Base-by-base conservation (phyloP, 2,888 invertebrate species). In the Arctia plantaginis region DNA sequence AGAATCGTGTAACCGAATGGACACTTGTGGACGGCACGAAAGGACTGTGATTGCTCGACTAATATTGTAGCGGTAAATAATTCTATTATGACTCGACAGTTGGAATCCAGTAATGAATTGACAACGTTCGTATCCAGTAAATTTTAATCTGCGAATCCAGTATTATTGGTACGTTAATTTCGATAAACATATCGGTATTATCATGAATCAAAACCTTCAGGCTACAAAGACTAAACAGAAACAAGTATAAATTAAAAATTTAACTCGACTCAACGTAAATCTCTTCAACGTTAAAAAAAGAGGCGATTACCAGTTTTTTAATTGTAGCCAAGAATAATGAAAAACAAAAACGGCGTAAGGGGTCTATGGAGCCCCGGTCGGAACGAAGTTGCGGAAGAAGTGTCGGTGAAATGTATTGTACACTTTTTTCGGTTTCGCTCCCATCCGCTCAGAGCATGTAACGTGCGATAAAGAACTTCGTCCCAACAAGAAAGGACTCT, bases 41-140 rank as follows among this genome's bases (percentile, higher is more conserved):
- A 80, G 78, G 73, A 64, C 75, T 75, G 77, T 82, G 84, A 85
- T 87, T 81, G 83, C 82, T 81, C 73, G 76, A 83, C 84, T 82
- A 84, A 84, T 85, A 77, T 78, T 77, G 69, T 76, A 72, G 79
- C 73, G 69, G 73, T 81, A 80, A 77, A 83, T 83, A 85, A 81
- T 79, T 77, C 79, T 76, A 73, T 80, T 75, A 79, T 79, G 70
- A 78, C 79, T 74, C 70, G 85, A 82, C 77, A 72, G 74, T 76
- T 74, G 72, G 73, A 82, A 84, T 73, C 64, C 39, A 35, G 75
- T 80, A 80, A 82, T 78, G 72, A 77, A 80, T 77, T 72, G 70
- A 80, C 33, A 72, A 74, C 80, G 71, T 69, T 62, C 72, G 71
- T 71, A 67, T 77, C 62, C 13, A 62, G 30, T 62, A 30, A 62